These are phyloP conservation scores for Aepyceros melampus DNA, from an alignment of 2,113 vertebrate genomes.

Conservation along the genomic window DNA sequence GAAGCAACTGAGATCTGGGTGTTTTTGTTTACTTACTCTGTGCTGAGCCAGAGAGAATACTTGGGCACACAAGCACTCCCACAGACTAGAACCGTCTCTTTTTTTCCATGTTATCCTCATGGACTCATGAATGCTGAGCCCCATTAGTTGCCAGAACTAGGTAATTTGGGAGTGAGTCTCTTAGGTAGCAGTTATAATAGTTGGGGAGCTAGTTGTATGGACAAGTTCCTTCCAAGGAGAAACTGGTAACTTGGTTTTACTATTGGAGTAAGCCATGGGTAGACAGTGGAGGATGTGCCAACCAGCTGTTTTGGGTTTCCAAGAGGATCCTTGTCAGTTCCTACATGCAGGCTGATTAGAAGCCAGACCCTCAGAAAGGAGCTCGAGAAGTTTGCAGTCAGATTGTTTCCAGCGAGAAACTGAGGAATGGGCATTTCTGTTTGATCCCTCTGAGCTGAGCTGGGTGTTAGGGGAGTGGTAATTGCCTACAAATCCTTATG, in stretches of 20 bases:
- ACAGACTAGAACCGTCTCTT: not conserved
- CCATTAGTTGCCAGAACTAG: not conserved
- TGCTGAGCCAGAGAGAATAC: not conserved
- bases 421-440: not conserved
- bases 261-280: not conserved
- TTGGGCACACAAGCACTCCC: not conserved
- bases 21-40: not conserved
- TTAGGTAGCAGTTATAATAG: not conserved
- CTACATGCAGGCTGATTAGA: not conserved
- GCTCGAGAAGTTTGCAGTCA: not conserved
- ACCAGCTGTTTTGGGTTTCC: not conserved
- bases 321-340: not conserved
- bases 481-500: not conserved
- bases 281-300: not conserved
- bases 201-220: not conserved
- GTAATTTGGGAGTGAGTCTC: not conserved
- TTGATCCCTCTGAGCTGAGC: not conserved
- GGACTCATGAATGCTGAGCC: not conserved
- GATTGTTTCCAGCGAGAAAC: not conserved
- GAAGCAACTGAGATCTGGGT: not conserved
- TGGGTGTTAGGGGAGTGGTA: not conserved
- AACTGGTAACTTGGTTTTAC: not conserved
- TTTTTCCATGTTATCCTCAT: not conserved
- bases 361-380: not conserved
- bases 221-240: not conserved